phyloP scores from a whole-genome alignment of 2,797 vertebrate species.

The Agapornis canus region DNA sequence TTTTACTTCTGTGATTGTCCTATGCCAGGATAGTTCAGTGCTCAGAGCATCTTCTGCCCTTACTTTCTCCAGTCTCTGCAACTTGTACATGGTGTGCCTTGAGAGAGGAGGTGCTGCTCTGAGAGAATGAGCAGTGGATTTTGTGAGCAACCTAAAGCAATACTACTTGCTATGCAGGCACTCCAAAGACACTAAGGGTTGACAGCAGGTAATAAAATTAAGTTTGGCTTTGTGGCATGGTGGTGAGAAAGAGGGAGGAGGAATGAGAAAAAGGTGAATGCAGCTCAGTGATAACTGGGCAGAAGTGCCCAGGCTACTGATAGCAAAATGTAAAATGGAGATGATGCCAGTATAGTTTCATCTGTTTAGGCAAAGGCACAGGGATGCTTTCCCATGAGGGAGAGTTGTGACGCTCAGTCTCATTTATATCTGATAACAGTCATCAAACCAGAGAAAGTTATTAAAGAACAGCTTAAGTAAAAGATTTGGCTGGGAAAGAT shows the following conservation, averaged over 20 bases:
- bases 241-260: not conserved
- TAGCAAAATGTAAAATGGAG: not conserved
- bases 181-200: not conserved
- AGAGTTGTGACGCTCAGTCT: not conserved
- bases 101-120: not conserved
- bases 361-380: not conserved
- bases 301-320: not conserved
- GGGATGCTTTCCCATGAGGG: not conserved
- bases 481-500: not conserved
- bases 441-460: not conserved
- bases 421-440: not conserved
- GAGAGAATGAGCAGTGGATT: not conserved
- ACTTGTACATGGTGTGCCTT: not conserved
- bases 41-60: not conserved
- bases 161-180: not conserved
- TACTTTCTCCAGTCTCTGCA: not conserved
- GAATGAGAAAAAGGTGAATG: not conserved
- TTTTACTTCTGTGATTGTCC: not conserved
- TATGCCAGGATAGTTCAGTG: not conserved
- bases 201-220: not conserved
- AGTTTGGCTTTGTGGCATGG: not conserved
- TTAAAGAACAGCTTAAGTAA: not conserved
- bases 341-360: not conserved
- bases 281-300: rapidly evolving
- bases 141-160: not conserved